Evolutionary conservation across 2,113 vertebrate species (phyloP).

Genomic region (Cairina moschata): DNA sequence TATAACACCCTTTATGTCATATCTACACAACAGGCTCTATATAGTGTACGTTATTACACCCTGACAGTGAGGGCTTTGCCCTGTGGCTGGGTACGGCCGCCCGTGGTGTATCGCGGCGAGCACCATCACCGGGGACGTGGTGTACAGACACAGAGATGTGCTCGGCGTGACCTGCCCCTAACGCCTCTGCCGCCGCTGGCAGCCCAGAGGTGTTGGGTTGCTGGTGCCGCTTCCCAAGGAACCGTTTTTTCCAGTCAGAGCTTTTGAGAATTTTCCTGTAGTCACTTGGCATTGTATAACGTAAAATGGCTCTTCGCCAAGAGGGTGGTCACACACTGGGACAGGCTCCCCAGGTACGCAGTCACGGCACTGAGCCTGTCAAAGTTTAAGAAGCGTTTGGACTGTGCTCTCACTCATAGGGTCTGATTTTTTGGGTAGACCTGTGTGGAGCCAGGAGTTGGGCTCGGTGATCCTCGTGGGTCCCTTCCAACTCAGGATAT

Average conservation of each 20-base stretch:
- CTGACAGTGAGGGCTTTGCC: background rate
- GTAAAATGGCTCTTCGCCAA: background rate
- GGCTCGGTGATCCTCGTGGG: too few relatives aligned
- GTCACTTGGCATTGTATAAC: background rate
- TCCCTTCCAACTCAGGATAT: too few relatives aligned
- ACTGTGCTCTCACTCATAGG: too few relatives aligned
- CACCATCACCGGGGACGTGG: fast-evolving
- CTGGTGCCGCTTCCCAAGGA: background rate
- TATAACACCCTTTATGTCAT: too few relatives aligned
- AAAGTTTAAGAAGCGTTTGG: too few relatives aligned
- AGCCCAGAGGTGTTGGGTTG: background rate
- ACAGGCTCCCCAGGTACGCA: too few relatives aligned
- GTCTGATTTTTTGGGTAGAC: too few relatives aligned
- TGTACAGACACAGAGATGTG: background rate
- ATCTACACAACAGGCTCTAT: too few relatives aligned
- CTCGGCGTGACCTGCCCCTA: background rate
- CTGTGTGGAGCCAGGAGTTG: too few relatives aligned
- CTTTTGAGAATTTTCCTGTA: background rate
- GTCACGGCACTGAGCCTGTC: too few relatives aligned
- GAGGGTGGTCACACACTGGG: too few relatives aligned
- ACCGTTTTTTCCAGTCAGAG: background rate
- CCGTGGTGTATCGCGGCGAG: background rate
- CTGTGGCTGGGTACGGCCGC: fast-evolving
- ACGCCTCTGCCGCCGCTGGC: background rate
- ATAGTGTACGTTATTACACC: too few relatives aligned